Evolutionary conservation across 2,888 invertebrate genomes (phyloP).

Genomic region (Drosophila stalkeri): DNA sequence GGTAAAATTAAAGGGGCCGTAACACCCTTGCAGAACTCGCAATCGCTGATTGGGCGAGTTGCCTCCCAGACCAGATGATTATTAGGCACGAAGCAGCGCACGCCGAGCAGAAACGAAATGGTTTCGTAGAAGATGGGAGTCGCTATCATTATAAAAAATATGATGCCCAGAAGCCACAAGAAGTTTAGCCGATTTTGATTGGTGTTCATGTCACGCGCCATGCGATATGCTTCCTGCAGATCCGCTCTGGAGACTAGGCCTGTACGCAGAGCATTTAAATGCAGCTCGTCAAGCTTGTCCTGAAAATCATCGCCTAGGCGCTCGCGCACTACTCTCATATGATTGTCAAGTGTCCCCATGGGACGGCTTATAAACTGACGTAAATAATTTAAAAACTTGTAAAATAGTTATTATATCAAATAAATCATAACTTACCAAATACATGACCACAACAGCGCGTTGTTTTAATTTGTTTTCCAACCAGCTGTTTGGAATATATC

Average conservation of each 20-base stretch:
- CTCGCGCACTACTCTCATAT: constrained; percentile 68
- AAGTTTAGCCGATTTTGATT: constrained; percentile 78
- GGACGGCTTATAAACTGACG: constrained; percentile 81
- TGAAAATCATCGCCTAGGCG: constrained; percentile 76
- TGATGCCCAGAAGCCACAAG: constrained; percentile 81
- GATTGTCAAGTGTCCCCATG: constrained; percentile 68
- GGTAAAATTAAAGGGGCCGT: constrained; percentile 88
- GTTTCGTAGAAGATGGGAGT: constrained; percentile 84
- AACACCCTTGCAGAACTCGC: constrained; percentile 90
- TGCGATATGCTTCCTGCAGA: constrained; percentile 82
- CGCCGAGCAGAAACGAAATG: constrained; percentile 86
- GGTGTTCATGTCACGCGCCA: constrained; percentile 73
- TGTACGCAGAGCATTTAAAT: constrained; percentile 80
- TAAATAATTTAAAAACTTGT: background rate
- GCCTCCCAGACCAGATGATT: constrained; percentile 95
- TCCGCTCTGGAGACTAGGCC: constrained; percentile 82
- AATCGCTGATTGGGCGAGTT: constrained; percentile 92
- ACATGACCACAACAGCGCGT: constrained; percentile 46
- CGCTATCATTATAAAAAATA: constrained; percentile 83
- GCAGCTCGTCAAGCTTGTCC: constrained; percentile 78
- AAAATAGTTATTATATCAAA: background rate
- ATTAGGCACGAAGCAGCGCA: constrained; percentile 92
- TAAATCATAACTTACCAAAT: constrained; percentile 52
- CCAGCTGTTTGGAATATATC: constrained; percentile 42
- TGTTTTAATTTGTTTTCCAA: constrained; percentile 24